Evolutionary conservation across 2,113 vertebrate genomes (phyloP).

Genomic region (Hippocampus mohnikei): DNA sequence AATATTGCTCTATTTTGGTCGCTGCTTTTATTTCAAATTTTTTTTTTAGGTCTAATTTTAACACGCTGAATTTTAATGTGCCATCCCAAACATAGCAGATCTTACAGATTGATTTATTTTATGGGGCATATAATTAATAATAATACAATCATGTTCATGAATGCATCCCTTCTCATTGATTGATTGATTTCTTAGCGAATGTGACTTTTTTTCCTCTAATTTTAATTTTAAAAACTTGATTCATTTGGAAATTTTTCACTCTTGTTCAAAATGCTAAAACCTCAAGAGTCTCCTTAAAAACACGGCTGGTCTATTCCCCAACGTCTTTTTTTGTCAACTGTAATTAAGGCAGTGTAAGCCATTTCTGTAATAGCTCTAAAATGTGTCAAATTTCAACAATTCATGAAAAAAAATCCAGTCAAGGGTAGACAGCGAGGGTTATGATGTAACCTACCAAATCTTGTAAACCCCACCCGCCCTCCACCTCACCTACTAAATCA

Average conservation of each 20-base stretch:
- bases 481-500: not conserved
- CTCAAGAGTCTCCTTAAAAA: not conserved
- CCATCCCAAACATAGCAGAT: not conserved
- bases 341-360: not conserved
- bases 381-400: not conserved
- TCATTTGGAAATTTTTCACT: not conserved
- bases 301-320: not conserved
- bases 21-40: not conserved
- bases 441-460: conserved; percentile 27
- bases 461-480: not conserved
- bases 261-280: not conserved
- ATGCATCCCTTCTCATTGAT: not conserved
- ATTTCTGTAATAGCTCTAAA: not conserved
- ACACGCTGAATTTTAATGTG: not conserved
- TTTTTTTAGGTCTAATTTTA: not conserved
- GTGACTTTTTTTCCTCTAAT: not conserved
- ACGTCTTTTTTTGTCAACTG: too few species aligned
- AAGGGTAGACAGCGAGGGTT: not conserved
- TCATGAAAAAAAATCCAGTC: conserved; percentile 1
- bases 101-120: not conserved
- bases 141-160: not conserved
- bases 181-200: not conserved
- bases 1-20: not conserved
- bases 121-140: not conserved
- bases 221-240: not conserved